Evolutionary conservation across 1,140 invertebrate genomes (phyloP).

Genomic region (Heliconius eleuchia): DNA sequence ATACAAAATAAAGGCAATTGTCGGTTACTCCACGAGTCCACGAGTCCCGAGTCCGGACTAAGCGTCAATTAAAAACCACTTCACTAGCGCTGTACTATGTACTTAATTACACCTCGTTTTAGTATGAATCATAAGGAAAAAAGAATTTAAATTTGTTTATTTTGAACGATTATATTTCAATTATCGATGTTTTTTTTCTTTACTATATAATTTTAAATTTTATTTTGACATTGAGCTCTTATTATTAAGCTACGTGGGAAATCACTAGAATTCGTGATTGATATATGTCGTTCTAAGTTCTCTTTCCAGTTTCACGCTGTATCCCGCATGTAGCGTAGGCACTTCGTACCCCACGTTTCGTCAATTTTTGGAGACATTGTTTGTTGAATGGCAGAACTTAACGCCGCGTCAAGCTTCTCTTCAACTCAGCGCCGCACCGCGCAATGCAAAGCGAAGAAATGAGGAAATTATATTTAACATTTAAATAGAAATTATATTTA

Average conservation of each 20-base stretch:
- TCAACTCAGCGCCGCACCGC: not conserved
- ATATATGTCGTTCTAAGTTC: too few species aligned
- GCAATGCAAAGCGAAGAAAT: not conserved
- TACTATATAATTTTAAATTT: not conserved
- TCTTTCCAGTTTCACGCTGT: too few species aligned
- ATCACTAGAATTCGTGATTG: too few species aligned
- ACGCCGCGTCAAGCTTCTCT: not conserved
- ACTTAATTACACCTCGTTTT: constrained; percentile 4
- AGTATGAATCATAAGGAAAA: constrained; percentile 1
- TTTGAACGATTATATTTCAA: not conserved
- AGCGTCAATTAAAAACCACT: constrained; percentile 39
- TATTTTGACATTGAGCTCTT: not conserved
- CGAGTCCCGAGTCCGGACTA: not conserved
- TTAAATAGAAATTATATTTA: too few species aligned
- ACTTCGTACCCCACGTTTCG: too few species aligned
- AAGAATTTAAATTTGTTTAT: not conserved
- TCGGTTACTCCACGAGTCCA: not conserved
- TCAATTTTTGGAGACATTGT: not conserved
- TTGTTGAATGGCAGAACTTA: not conserved
- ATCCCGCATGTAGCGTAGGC: too few species aligned
- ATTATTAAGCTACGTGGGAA: too few species aligned
- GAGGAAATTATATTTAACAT: too few species aligned
- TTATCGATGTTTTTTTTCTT: not conserved
- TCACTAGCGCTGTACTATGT: not conserved
- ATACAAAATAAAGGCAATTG: constrained; percentile 2